Evolutionary conservation across 2,113 vertebrate genomes (phyloP), one percentile per base, ranked within the genome.

Genomic region (Tetrao urogallus): DNA sequence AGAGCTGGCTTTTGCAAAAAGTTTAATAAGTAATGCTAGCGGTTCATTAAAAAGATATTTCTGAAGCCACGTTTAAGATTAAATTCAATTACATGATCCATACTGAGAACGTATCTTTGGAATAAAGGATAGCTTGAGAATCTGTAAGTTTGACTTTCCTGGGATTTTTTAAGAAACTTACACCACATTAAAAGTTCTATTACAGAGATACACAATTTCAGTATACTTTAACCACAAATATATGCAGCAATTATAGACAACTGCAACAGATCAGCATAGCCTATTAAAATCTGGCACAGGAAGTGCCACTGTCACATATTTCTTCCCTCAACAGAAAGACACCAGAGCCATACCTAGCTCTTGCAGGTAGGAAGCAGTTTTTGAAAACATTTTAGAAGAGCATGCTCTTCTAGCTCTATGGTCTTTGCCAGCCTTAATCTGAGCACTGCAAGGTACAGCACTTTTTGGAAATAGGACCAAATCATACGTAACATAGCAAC

Each of bases 21-120:
- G 95, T 81, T 94, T 96, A 86, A 66, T 96, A 96, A 94, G 87
- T 89, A 96, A 90, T 84, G 93, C 79, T 97, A 91, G 96, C 88
- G 86, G 69, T 85, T 50, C 89, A 86, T 94, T 81, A 92, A 82
- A 90, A 92, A 83, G 19, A 54, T 82, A 65, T 81, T 96, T 91
- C 85, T 89, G 32, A 97, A 95, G 82, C 45, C 83, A 86, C 19
- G 57, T 82, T 90, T 80, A 56, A 84, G 66, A 67, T 34, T 82
- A 65, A 87, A 86, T 86, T 86, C 16, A 50, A 56, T 67, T 94
- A 60, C 38, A 57, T 63, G 88, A 90, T 42, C 52, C 70, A 86
- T 57, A 78, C 20, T 61, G 61, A 57, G 65, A 83, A 64, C 15
- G 12, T 27, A 20, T 67, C 24, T 93, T 77, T 73, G 36, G 81